Percentiles rank a stretch among this genome's conserved stretches.
Evolutionary conservation across 2,888 invertebrate species (phyloP).

Genomic region (Lumbricus terrestris): DNA sequence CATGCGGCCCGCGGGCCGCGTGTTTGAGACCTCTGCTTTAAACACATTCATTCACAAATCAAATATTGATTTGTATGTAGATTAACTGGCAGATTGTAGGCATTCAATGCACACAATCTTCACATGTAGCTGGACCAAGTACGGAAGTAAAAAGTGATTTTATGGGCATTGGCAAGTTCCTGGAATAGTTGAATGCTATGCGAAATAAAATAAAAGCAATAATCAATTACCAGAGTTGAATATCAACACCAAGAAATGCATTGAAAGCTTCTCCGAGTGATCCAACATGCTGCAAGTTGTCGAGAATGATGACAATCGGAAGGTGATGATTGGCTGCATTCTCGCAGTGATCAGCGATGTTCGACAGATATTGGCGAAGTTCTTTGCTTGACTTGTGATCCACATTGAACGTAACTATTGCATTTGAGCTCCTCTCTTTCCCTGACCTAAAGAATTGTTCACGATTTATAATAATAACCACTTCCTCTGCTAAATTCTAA

Average conservation of each 20-base stretch:
- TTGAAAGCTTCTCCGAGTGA: conserved; percentile 79
- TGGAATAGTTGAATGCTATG: no score
- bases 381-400: conserved; percentile 94
- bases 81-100: no score
- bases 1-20: no score
- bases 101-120: no score
- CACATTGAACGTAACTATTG: conserved; percentile 90
- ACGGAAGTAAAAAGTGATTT: no score
- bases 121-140: no score
- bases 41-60: no score
- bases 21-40: no score
- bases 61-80: no score
- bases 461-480: background rate
- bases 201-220: background rate
- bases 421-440: conserved; percentile 80
- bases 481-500: background rate
- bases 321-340: conserved; percentile 69
- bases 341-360: conserved; percentile 88
- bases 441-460: conserved; percentile 56
- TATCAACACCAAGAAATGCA: conserved; percentile 78
- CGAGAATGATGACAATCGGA: conserved; percentile 89
- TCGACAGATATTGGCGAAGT: conserved; percentile 83
- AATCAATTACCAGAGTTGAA: conserved; percentile 63
- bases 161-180: no score
- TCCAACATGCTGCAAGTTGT: conserved; percentile 86